phyloP scores from a whole-genome alignment of 1,140 invertebrate genomes.

The Colletes latitarsis region DNA sequence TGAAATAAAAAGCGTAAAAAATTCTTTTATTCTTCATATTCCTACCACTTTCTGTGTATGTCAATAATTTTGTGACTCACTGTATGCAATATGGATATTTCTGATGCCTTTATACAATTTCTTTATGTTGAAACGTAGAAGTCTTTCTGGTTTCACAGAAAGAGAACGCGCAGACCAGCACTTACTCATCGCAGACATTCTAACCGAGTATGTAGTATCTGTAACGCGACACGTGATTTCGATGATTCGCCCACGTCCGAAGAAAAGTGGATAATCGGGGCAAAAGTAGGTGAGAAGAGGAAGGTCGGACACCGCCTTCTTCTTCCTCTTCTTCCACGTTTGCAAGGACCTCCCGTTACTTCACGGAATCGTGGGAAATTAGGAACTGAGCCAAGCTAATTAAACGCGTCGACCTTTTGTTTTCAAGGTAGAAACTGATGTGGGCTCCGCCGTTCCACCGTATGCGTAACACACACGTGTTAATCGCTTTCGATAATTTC shows the following conservation, averaged over 20 bases:
- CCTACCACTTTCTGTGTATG: too few species aligned
- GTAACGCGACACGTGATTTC: constrained; percentile 35
- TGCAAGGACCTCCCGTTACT: constrained; percentile 61
- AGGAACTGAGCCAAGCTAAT: constrained; percentile 65
- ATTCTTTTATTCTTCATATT: too few species aligned
- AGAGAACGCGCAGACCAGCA: not conserved
- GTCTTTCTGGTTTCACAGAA: not conserved
- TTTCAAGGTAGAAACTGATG: constrained; percentile 59
- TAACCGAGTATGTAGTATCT: not conserved
- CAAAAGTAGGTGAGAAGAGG: constrained; percentile 60
- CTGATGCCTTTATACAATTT: too few species aligned
- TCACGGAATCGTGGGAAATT: constrained; percentile 73
- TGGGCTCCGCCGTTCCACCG: not conserved
- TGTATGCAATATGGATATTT: too few species aligned
- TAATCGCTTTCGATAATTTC: constrained; percentile 45
- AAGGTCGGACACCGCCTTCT: constrained; percentile 26
- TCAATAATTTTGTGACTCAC: too few species aligned
- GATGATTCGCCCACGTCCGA: constrained; percentile 51
- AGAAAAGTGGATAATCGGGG: constrained; percentile 66
- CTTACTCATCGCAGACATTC: not conserved
- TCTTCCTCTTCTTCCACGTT: constrained; percentile 33
- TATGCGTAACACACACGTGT: constrained; percentile 38
- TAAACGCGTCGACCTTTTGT: constrained; percentile 71
- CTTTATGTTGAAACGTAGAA: too few species aligned
- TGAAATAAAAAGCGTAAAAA: too few species aligned